Base-by-base conservation (phyloP, 2,888 invertebrate genomes). In the Iselma pallidipennis region DNA sequence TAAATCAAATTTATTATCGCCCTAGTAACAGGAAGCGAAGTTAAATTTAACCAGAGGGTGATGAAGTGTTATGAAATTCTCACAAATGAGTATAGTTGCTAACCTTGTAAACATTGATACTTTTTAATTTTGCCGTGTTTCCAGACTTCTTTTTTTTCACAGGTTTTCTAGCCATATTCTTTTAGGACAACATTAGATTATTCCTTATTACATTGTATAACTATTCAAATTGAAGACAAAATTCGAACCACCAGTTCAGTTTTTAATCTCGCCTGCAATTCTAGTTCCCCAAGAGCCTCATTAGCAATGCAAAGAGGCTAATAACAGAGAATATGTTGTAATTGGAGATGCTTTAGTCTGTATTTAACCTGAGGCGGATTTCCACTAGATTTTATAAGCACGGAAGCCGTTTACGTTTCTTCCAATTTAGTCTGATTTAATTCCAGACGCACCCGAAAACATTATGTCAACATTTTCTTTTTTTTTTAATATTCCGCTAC, bases 301-400 rank as follows among this genome's bases (percentile, higher is more conserved):
- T 74, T 74, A 74, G 72, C 72, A 72, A 70, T 70, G 68, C 73
- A 73, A 72, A 73, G 73, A 70, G 70, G 68, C 68, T 71, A 73
- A 73, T 72, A 71, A 72, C 70, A 71, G 68, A 70, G 71, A 71
- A 70, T 69, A 65, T 69, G 68, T 70, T 64, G 69, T 72, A 73
- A 74, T 73, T 74, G 71, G 68, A 70, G 70, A 69, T 69, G 66
- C 70, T 69, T 68, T 61, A 63, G 67, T 65, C 68, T 65, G 60
- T 68, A 68, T 67, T 66, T 65, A 66, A 65, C 64, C 64, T 65
- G 59, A 37, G 49, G 61, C 59, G 52, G 42, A 55, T 56, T 55
- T 63, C 54, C 45, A 57, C 51, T 56, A 60, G 50, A 57, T 60
- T 59, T 60, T 57, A 60, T 60, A 60, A 60, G 59, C 50, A 63